A percentile compares a stretch with the other conserved stretches of the same genome.
phyloP scores from a whole-genome alignment of 2,888 invertebrate species.

The Cryptophagus acutangulus region DNA sequence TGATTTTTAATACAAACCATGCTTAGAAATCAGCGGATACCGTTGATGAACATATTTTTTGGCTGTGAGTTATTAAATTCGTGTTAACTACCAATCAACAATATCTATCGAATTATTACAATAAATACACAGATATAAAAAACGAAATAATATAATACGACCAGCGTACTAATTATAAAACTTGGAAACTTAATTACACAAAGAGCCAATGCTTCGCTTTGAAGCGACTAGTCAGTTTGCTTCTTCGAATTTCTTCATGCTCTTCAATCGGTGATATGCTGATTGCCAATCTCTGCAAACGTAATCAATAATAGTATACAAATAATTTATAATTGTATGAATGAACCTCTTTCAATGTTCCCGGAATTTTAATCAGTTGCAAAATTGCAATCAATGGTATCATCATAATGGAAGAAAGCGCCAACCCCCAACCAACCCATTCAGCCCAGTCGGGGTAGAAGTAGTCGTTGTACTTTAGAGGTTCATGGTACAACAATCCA shows the following conservation, averaged over 20 bases:
- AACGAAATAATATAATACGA: slow-evolving; percentile 17
- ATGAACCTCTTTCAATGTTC: slow-evolving; percentile 62
- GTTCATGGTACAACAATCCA: slow-evolving; percentile 60
- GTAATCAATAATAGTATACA: background rate
- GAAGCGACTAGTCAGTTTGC: slow-evolving; percentile 58
- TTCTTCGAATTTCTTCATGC: slow-evolving; percentile 59
- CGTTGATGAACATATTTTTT: too few relatives aligned
- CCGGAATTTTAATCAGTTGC: slow-evolving; percentile 60
- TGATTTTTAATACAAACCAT: too few relatives aligned
- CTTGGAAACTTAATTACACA: slow-evolving; percentile 46
- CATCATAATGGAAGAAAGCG: slow-evolving; percentile 69
- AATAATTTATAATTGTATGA: slow-evolving; percentile 3
- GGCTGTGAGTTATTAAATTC: too few relatives aligned
- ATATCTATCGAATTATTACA: too few relatives aligned
- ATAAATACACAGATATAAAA: slow-evolving; percentile 2
- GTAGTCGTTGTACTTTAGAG: slow-evolving; percentile 63
- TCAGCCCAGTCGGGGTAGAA: slow-evolving; percentile 68
- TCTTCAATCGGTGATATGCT: slow-evolving; percentile 64
- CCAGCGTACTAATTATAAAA: slow-evolving; percentile 25
- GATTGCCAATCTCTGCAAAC: slow-evolving; percentile 57
- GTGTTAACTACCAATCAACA: too few relatives aligned
- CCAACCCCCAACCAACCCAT: slow-evolving; percentile 65
- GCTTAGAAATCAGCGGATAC: too few relatives aligned
- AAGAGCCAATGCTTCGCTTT: slow-evolving; percentile 64
- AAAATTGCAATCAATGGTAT: slow-evolving; percentile 64